Conservation (phyloP, 2,888 invertebrate species). For the Drosophila incognita region DNA sequence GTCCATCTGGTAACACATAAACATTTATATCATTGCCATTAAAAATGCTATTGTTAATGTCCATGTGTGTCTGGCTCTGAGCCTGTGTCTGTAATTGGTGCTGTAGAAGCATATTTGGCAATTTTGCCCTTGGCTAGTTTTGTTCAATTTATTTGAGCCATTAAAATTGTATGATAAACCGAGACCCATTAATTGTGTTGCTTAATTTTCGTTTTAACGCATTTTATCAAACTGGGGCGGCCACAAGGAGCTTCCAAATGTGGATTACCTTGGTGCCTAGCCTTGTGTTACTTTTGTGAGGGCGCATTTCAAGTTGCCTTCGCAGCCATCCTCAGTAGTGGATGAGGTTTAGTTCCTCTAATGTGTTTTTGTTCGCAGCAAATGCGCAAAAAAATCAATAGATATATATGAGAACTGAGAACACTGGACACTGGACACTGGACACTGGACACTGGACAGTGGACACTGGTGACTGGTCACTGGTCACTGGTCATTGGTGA, state of each 20-base stretch:
- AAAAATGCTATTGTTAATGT: conserved; percentile 4
- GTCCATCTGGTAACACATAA: neutral
- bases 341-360: conserved; percentile 57
- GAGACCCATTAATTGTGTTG: conserved; percentile 78
- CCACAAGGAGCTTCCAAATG: conserved; percentile 32
- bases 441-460: conserved; percentile 21
- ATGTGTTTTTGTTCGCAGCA: conserved; percentile 73
- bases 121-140: conserved; percentile 58
- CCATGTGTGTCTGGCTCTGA: neutral
- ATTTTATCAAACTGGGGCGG: conserved; percentile 70
- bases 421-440: conserved; percentile 17
- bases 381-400: conserved; percentile 63
- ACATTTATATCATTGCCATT: conserved; percentile 9
- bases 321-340: conserved; percentile 29
- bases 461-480: conserved; percentile 13
- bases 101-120: conserved; percentile 33
- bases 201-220: conserved; percentile 81
- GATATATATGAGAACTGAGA: conserved; percentile 28
- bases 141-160: conserved; percentile 76
- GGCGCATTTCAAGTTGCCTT: conserved; percentile 40
- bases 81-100: conserved; percentile 14
- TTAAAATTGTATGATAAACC: conserved; percentile 82
- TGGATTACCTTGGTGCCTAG: conserved; percentile 37
- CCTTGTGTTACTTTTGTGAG: conserved; percentile 12
- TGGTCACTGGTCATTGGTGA: conserved; percentile 12